Base-by-base conservation (phyloP, 53 echinoderm and acorn worm genomes). In the Crossaster papposus region DNA sequence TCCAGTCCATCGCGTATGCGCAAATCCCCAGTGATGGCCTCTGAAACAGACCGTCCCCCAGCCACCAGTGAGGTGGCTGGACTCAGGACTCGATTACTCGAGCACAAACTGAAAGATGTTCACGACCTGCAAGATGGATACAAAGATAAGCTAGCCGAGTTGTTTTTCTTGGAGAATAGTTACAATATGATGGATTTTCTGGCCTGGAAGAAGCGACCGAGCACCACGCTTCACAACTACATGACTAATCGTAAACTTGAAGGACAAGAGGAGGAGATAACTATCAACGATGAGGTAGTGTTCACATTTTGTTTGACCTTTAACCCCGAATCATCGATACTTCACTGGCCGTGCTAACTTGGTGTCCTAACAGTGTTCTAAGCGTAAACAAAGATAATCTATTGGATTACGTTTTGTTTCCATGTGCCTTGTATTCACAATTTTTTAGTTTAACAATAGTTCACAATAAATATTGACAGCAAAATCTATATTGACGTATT, bases 151-250 rank as follows among this genome's bases (percentile, higher is more conserved):
- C 81, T 99, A 74, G 95, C 93, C 20, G 99, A 99, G 81, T 70
- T 94, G 76, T 99, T 95, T 80, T 99, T 99, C 90, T 89, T 99
- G 26, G 96, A 99, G 91, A 92, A 94, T 80, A 93, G 92, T 33
- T 87, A 92, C 64, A 99, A 99, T 83, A 99, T 99, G 99, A 99
- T 99, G 99, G 99, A 99, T 81, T 99, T 88, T 87, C n/a, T 92
- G 44, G 71, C 91, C 24, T 99, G 96, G 96, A 96, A 93, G 89
- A 95, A 95, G 82, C 89, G 90, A 55, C 96, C 99, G 11, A 94
- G 92, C 64, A 71, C 72, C 30, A 89, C 94, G 14, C 83, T 99
- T 53, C 83, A 92, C 75, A 86, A 89, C 23, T 94, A 90, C 72
- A 88, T 96, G 80, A 84, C 93, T 38, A 96, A 85, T 83, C 91